These are phyloP conservation scores for Stratiomys singularior DNA, from an alignment of 2,888 invertebrate genomes.

Conservation along the genomic window DNA sequence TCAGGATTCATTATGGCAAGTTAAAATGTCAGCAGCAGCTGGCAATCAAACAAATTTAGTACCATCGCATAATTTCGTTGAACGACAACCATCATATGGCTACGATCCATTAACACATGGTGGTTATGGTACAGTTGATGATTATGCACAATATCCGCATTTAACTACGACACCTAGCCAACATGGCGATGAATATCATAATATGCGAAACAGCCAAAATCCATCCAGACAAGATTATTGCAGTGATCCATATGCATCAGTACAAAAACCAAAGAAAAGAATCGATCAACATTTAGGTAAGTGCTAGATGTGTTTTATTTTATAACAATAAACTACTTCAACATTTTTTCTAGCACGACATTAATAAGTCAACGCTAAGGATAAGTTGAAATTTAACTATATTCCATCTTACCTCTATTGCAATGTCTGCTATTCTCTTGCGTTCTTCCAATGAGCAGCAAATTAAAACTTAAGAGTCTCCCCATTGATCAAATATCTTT, in stretches of 20 bases:
- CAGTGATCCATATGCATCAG: conserved; percentile 88
- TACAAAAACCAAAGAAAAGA: conserved; percentile 89
- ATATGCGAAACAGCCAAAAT: conserved; percentile 79
- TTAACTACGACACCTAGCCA: conserved; percentile 74
- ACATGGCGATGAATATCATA: conserved; percentile 76
- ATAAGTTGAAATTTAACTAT: too few species aligned
- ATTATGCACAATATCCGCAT: conserved; percentile 87
- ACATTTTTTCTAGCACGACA: too few species aligned
- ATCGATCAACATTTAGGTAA: conserved; percentile 88
- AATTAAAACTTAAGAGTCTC: not conserved
- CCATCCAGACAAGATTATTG: conserved; percentile 88
- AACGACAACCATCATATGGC: conserved; percentile 76
- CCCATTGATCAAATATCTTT: not conserved
- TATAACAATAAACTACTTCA: too few species aligned
- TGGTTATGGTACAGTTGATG: conserved; percentile 83
- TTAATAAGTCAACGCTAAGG: too few species aligned
- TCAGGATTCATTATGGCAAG: conserved; percentile 93
- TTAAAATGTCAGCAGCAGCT: conserved; percentile 85
- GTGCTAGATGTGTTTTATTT: conserved; percentile 56
- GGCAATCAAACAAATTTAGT: conserved; percentile 74
- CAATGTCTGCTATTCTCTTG: too few species aligned
- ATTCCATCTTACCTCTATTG: too few species aligned
- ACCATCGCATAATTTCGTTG: conserved; percentile 71
- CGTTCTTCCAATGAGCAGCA: not conserved
- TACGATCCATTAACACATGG: conserved; percentile 84